phyloP scores from a whole-genome alignment of 2,113 vertebrate species.

The Galbula dea region DNA sequence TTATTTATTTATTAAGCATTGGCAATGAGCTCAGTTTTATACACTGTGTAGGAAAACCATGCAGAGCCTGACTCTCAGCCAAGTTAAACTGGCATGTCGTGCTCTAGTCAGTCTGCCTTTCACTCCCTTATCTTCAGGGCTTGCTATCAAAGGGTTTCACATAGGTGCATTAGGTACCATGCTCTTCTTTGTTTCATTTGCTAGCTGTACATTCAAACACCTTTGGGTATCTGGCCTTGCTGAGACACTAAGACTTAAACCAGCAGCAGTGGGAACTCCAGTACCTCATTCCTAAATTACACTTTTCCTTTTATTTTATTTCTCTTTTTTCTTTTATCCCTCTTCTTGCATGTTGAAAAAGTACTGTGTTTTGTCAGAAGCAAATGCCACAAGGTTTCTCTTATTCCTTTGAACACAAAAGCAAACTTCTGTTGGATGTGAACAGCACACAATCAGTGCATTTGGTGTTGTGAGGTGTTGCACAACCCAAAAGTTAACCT shows the following conservation, averaged over 20 bases:
- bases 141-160: neutral
- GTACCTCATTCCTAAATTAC: neutral
- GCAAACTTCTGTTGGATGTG: neutral
- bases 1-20: conserved; percentile 19
- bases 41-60: neutral
- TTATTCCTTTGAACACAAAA: neutral
- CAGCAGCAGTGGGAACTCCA: neutral
- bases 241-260: neutral
- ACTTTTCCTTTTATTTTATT: neutral
- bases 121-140: neutral
- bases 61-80: neutral
- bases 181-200: neutral
- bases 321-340: neutral
- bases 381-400: neutral
- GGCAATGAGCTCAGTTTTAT: neutral
- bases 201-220: neutral
- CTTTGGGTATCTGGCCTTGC: neutral
- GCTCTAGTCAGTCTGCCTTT: neutral
- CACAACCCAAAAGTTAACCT: neutral
- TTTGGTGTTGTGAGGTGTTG: neutral
- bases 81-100: neutral
- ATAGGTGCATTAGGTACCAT: neutral
- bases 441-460: neutral
- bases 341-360: neutral
- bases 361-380: neutral